phyloP scores from a whole-genome alignment of 2,888 invertebrate species.

The Drosophila longiperda region DNA sequence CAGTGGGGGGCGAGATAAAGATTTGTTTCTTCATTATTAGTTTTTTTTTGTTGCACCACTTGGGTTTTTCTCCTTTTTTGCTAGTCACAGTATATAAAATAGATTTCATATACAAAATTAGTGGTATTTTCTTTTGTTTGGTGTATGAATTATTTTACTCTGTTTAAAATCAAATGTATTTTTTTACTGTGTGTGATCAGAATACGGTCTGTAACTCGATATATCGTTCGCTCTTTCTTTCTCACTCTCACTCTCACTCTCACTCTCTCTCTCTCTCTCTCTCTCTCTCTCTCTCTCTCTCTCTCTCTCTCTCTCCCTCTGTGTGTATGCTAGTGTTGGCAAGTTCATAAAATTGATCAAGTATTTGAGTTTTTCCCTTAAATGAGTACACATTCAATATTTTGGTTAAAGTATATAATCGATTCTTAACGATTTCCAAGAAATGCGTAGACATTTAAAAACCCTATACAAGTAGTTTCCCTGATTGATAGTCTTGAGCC shows the following conservation, averaged over 20 bases:
- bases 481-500: neutral
- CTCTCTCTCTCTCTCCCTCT: conserved; percentile 2
- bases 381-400: conserved; percentile 4
- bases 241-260: too few relatives aligned
- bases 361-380: neutral
- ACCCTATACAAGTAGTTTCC: neutral
- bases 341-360: conserved; percentile 3
- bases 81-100: conserved; percentile 60
- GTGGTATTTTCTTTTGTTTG: neutral
- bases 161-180: conserved; percentile 3
- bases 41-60: conserved; percentile 14
- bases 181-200: conserved; percentile 3
- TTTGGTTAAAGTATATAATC: neutral
- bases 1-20: conserved; percentile 45
- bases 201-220: conserved; percentile 5
- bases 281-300: neutral
- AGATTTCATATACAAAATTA: conserved; percentile 56
- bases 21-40: conserved; percentile 4
- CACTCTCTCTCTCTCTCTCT: neutral
- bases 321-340: conserved; percentile 13
- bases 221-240: conserved; percentile 1
- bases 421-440: neutral
- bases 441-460: neutral
- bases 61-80: conserved; percentile 16
- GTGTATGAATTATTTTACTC: neutral